Conservation (phyloP, 2,113 vertebrate species). For the Onychostoma macrolepis region DNA sequence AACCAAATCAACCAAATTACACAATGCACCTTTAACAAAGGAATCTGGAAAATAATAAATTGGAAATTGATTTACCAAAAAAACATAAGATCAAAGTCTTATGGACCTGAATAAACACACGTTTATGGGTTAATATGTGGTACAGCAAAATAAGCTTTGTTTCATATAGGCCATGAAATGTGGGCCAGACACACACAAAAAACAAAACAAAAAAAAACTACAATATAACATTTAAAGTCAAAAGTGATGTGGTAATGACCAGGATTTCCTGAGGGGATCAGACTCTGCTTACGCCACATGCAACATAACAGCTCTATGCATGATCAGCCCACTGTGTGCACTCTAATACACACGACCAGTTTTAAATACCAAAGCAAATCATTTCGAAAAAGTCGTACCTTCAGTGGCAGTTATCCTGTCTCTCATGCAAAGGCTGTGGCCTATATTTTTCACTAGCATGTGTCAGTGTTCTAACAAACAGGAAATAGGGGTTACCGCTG, state of each 20-base stretch:
- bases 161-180: not conserved
- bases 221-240: not conserved
- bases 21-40: not conserved
- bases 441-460: slow-evolving; percentile 10
- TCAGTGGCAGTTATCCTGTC: slow-evolving; percentile 6
- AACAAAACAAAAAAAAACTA: not conserved
- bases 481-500: slow-evolving; percentile 26
- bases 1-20: not conserved
- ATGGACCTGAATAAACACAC: not conserved
- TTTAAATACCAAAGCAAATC: not conserved
- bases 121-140: not conserved
- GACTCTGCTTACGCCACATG: not conserved
- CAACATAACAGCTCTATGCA: not conserved
- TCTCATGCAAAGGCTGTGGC: slow-evolving; percentile 16
- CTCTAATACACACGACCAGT: not conserved
- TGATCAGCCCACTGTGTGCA: not conserved
- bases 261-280: not conserved
- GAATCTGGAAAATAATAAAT: not conserved
- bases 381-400: not conserved
- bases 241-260: not conserved
- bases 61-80: not conserved
- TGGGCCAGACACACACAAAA: not conserved
- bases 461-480: slow-evolving; percentile 23
- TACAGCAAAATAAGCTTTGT: not conserved
- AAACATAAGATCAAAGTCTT: not conserved